These are phyloP conservation scores for Formica exsecta DNA, from an alignment of 1,140 invertebrate genomes.

Conservation along the genomic window DNA sequence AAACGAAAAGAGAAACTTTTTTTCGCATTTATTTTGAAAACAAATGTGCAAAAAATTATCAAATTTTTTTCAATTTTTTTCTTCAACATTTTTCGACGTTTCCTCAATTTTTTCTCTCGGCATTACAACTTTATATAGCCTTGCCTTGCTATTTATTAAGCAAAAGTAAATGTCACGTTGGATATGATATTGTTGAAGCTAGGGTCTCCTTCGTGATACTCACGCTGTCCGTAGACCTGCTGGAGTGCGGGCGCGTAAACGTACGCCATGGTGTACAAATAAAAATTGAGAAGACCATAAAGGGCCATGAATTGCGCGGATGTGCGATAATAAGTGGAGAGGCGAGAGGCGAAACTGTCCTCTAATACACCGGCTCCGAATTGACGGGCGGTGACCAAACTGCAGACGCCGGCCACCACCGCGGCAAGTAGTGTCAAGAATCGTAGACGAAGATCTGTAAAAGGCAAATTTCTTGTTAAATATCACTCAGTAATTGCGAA, in stretches of 20 bases:
- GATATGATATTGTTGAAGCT: background rate
- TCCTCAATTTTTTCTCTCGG: background rate
- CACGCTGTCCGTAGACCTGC: constrained; percentile 92
- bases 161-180: background rate
- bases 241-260: constrained; percentile 95
- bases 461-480: constrained; percentile 56
- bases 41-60: background rate
- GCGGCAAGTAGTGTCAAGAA: constrained; percentile 95
- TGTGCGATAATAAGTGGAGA: constrained; percentile 95
- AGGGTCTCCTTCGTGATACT: constrained; percentile 51
- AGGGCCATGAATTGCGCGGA: constrained; percentile 98
- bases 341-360: constrained; percentile 96
- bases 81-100: background rate
- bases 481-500: background rate
- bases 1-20: no score
- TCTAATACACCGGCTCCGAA: constrained; percentile 96
- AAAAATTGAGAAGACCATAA: constrained; percentile 98
- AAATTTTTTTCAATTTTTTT: no score
- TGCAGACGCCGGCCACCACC: constrained; percentile 93
- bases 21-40: background rate
- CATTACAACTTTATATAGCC: background rate
- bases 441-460: constrained; percentile 95
- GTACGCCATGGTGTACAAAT: constrained; percentile 97
- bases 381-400: constrained; percentile 92
- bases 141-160: background rate